Percentiles rank a stretch among this genome's conserved stretches.
Conservation (phyloP, 2,888 invertebrate species). For the Urechis unicinctus region DNA sequence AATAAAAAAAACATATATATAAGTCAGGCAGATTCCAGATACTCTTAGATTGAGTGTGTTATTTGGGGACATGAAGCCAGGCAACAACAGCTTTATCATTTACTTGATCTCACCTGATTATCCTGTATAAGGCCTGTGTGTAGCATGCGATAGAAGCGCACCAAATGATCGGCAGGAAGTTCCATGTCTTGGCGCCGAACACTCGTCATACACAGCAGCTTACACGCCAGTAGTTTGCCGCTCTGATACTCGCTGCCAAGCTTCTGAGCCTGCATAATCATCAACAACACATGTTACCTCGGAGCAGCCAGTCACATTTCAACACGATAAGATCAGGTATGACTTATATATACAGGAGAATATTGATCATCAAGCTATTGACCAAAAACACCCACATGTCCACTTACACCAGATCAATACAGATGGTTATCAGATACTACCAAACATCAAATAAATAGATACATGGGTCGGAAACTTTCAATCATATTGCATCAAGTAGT, state of each 20-base stretch:
- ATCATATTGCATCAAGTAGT: too few species aligned
- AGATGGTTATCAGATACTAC: too few species aligned
- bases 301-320: neutral
- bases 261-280: conserved; percentile 56
- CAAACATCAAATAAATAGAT: too few species aligned
- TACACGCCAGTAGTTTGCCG: conserved; percentile 80
- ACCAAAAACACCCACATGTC: too few species aligned
- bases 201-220: conserved; percentile 72
- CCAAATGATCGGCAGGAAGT: conserved; percentile 66
- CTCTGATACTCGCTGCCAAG: conserved; percentile 66
- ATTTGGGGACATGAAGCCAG: neutral
- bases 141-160: conserved; percentile 79
- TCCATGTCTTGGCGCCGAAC: conserved; percentile 74
- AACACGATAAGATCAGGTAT: too few species aligned
- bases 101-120: conserved; percentile 62
- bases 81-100: neutral
- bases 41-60: too few species aligned
- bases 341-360: too few species aligned
- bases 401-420: too few species aligned
- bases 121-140: conserved; percentile 63
- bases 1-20: neutral
- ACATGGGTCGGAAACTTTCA: too few species aligned
- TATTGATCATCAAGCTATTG: too few species aligned
- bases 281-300: neutral
- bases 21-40: neutral